Evolutionary conservation across 2,888 invertebrate genomes (phyloP), one percentile per base, ranked within the genome.

Genomic region (Hypomecis punctinalis): DNA sequence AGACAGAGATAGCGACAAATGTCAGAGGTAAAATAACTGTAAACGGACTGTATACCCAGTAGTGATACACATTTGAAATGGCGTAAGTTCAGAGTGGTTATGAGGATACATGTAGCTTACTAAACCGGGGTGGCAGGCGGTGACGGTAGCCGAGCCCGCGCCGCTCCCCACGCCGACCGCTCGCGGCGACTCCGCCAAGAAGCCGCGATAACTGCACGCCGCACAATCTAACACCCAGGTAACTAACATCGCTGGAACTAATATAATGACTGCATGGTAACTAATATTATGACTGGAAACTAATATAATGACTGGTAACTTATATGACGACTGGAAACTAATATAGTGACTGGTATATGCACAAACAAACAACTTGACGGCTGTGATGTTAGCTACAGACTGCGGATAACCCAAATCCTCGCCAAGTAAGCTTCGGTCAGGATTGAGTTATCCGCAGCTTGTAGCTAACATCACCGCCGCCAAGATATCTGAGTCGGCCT

Each of bases 181-280:
- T 6, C 89, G 91, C 65, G 90, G 89, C 2, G 91, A 91, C 70
- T 85, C 89, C 2, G 86, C 83, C 61, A 83, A 86, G 80, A 90
- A 88, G 77, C 74, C 80, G 59, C 91, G 91, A 91, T 92, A 92
- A 91, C 85, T 86, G 75, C 66, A 60, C 67, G 71, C 72, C 66
- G 66, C 75, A 74, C 75, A 73, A 75, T 74, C 80, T 55, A 62
- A 69, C 73, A 75, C 78, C 82, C 79, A 77, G 75, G 71, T 71
- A 69, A 52, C 63, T 66, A 39, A 45, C 61, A 55, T 49, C 4
- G 6, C 33, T 0, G 39, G 8, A 42, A 33, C 56, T 57, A 56
- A 56, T n/a, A 53, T 33, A 6, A 11, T 40, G 11, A 36, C 36
- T 40, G 23, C 23, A 23, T 23, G 7, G 40, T 52, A 35, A 43